Evolutionary conservation across 2,797 vertebrate genomes (phyloP).

Genomic region (Ctenopoma kingsleyae): DNA sequence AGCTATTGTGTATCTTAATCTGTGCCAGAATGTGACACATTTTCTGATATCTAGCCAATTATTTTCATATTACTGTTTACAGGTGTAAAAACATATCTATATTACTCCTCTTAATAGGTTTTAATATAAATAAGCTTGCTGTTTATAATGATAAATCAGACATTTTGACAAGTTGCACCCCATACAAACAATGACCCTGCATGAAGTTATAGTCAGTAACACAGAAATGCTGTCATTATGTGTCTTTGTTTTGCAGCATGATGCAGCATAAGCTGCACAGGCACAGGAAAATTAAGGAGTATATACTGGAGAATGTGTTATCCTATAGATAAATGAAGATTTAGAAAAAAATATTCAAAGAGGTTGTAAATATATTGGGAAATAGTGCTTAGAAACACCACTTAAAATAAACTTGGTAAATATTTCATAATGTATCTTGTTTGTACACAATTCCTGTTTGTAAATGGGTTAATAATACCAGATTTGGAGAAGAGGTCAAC

Average conservation of each 20-base stretch:
- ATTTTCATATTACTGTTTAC: slow-evolving; percentile 66
- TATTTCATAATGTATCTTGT: slow-evolving; percentile 29
- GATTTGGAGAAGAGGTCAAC: background rate
- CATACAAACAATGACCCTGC: slow-evolving; percentile 42
- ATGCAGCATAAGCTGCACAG: slow-evolving; percentile 6
- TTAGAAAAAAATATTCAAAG: background rate
- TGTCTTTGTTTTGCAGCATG: slow-evolving; percentile 24
- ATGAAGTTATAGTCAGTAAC: slow-evolving; percentile 38
- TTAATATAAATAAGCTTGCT: slow-evolving; percentile 26
- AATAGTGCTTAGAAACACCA: slow-evolving; percentile 29
- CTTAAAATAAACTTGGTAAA: slow-evolving; percentile 41
- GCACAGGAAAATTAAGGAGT: slow-evolving; percentile 6
- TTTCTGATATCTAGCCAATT: slow-evolving; percentile 70
- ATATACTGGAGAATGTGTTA: slow-evolving; percentile 24
- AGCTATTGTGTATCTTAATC: slow-evolving; percentile 54
- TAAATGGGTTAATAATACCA: background rate
- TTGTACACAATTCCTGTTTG: slow-evolving; percentile 15
- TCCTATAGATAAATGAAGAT: slow-evolving; percentile 38
- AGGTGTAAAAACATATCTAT: slow-evolving; percentile 17
- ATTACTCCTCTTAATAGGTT: slow-evolving; percentile 13
- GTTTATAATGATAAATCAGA: slow-evolving; percentile 28
- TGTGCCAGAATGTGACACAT: slow-evolving; percentile 75
- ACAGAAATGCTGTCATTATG: slow-evolving; percentile 21
- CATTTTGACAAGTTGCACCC: slow-evolving; percentile 16
- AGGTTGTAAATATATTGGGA: slow-evolving; percentile 65